These are phyloP conservation scores for Drosophila fuyamai DNA, from an alignment of 1,140 invertebrate genomes.

Conservation along the genomic window DNA sequence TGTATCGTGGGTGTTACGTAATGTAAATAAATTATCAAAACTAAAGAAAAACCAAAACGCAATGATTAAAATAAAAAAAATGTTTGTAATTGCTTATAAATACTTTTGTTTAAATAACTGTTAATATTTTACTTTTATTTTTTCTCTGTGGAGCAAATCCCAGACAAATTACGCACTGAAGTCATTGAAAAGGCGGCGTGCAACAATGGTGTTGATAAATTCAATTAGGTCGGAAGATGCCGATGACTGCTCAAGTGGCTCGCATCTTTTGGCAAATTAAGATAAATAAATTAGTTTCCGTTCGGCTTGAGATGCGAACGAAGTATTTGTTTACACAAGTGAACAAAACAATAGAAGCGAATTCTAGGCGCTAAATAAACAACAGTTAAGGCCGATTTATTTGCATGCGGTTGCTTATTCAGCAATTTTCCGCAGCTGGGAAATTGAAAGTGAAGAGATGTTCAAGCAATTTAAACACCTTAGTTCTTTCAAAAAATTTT, in stretches of 20 bases:
- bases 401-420: constrained; percentile 11
- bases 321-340: constrained; percentile 39
- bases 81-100: no score
- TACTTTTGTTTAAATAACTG: neutral
- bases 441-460: constrained; percentile 14
- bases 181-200: constrained; percentile 4
- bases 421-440: neutral
- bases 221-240: constrained; percentile 54
- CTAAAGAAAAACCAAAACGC: no score
- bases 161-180: constrained; percentile 57
- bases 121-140: neutral
- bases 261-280: constrained; percentile 43
- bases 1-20: no score
- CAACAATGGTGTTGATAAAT: constrained; percentile 68
- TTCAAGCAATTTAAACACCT: no score
- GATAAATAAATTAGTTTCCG: constrained; percentile 52
- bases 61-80: no score
- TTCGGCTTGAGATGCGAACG: constrained; percentile 15
- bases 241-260: constrained; percentile 25
- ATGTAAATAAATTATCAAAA: no score
- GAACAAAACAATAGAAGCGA: constrained; percentile 12
- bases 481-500: no score
- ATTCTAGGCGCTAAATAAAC: constrained; percentile 38
- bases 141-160: constrained; percentile 35
- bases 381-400: constrained; percentile 5